These are phyloP conservation scores for Endotricha flammealis DNA, from an alignment of 2,888 invertebrate species.

Conservation along the genomic window DNA sequence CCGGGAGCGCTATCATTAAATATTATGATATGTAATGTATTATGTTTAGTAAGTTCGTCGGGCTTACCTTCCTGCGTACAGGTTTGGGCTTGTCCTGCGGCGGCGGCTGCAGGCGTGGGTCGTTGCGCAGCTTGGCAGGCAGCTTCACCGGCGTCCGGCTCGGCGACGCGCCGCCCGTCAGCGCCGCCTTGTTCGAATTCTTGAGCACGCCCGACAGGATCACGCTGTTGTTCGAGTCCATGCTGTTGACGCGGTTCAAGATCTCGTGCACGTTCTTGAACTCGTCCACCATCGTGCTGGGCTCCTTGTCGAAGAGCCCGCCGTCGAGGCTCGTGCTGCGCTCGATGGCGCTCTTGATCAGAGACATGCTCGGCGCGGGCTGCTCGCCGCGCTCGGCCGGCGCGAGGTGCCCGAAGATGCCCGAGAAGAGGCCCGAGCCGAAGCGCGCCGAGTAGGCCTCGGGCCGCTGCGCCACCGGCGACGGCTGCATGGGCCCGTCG, in stretches of 20 bases:
- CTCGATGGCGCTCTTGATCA: constrained; percentile 74
- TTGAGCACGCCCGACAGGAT: constrained; percentile 67
- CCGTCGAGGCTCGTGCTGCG: constrained; percentile 69
- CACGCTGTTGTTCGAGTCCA: constrained; percentile 74
- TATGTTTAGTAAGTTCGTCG: neutral
- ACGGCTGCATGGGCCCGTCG: constrained; percentile 52
- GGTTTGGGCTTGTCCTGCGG: constrained; percentile 69
- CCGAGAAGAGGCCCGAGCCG: constrained; percentile 65
- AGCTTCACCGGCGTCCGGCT: constrained; percentile 35
- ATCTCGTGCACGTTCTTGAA: constrained; percentile 70
- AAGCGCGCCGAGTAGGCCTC: constrained; percentile 56
- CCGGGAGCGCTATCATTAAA: no score
- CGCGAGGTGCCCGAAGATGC: constrained; percentile 64
- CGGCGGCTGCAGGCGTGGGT: constrained; percentile 69
- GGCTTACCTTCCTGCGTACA: constrained; percentile 71
- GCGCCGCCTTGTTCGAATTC: constrained; percentile 39
- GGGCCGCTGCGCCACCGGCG: constrained; percentile 35
- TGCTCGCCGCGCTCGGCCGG: constrained; percentile 50
- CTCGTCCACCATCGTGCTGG: constrained; percentile 59
- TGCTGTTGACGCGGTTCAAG: constrained; percentile 70
- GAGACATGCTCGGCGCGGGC: constrained; percentile 64
- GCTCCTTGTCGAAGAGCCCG: constrained; percentile 62
- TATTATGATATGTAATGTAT: no score
- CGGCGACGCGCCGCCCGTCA: constrained; percentile 33
- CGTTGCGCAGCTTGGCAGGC: constrained; percentile 44